phyloP scores from a whole-genome alignment of 2,113 vertebrate species.

The Melanerpes formicivorus region DNA sequence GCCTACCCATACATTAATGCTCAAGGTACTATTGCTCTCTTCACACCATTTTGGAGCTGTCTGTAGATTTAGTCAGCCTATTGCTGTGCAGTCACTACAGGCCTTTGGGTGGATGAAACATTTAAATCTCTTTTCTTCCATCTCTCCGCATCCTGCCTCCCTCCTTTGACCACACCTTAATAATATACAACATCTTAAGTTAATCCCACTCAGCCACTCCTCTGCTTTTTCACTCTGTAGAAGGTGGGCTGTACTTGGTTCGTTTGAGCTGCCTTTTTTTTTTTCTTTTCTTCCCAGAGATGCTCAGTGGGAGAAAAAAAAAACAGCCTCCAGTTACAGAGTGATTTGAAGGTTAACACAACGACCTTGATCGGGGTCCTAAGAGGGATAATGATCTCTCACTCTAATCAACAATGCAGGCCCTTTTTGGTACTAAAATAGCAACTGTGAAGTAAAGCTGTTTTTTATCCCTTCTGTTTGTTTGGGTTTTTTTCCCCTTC shows the following conservation, averaged over 20 bases:
- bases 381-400: conserved; percentile 74
- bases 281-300: not conserved
- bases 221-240: not conserved
- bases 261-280: not conserved
- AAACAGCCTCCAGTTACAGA: conserved; percentile 55
- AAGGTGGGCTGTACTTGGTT: not conserved
- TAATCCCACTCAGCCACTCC: not conserved
- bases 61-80: not conserved
- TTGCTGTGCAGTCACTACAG: not conserved
- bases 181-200: not conserved
- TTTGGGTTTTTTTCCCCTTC: not conserved
- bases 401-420: conserved; percentile 72
- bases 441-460: conserved; percentile 63
- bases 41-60: not conserved
- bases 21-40: not conserved
- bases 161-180: not conserved
- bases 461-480: not conserved
- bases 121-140: not conserved
- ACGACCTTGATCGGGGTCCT: conserved; percentile 65
- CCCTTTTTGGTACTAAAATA: conserved; percentile 76
- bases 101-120: not conserved
- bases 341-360: conserved; percentile 74
- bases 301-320: conserved; percentile 31
- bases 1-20: not conserved
- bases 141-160: not conserved